Conservation (phyloP, 2,113 vertebrate genomes). For the Sminthopsis crassicaudata region DNA sequence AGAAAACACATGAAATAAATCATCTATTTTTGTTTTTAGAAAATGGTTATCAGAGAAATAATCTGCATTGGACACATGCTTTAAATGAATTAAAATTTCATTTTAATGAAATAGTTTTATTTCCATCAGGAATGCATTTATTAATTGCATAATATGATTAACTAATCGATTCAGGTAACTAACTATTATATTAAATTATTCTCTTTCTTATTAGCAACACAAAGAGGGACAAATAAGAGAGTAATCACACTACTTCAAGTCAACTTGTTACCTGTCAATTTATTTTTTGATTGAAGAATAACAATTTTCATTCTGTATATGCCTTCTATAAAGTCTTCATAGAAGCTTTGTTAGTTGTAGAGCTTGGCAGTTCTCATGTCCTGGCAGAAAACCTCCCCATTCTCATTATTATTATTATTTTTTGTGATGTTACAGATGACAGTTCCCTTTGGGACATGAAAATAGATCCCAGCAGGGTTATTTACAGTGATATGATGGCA, state of each 20-base stretch:
- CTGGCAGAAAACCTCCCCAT: conserved; percentile 56
- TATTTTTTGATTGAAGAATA: conserved; percentile 44
- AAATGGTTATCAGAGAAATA: background rate
- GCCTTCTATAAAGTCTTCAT: conserved; percentile 6
- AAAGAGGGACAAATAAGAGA: conserved; percentile 30
- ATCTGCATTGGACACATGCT: conserved; percentile 37
- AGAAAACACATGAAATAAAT: conserved; percentile 1
- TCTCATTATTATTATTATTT: conserved; percentile 43
- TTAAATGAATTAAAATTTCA: conserved; percentile 47
- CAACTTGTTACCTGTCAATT: conserved; percentile 53
- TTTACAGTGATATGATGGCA: conserved; percentile 57
- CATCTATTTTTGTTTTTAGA: background rate
- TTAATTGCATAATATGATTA: conserved; percentile 65
- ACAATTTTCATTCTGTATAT: conserved; percentile 41
- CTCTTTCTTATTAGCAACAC: conserved; percentile 65
- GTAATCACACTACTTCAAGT: conserved; percentile 42
- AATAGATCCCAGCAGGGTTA: conserved; percentile 62
- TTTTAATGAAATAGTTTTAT: conserved; percentile 56
- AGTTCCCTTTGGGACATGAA: conserved; percentile 41
- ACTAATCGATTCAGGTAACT: conserved; percentile 63
- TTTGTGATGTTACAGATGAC: conserved; percentile 59
- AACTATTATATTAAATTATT: conserved; percentile 55
- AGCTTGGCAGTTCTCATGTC: conserved; percentile 56
- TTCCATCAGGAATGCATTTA: conserved; percentile 36
- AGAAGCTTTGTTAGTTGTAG: conserved; percentile 58